A percentile compares a stretch with the other conserved stretches of the same genome.
Conservation (phyloP, 2,888 invertebrate species). For the Polylopha cassiicola region DNA sequence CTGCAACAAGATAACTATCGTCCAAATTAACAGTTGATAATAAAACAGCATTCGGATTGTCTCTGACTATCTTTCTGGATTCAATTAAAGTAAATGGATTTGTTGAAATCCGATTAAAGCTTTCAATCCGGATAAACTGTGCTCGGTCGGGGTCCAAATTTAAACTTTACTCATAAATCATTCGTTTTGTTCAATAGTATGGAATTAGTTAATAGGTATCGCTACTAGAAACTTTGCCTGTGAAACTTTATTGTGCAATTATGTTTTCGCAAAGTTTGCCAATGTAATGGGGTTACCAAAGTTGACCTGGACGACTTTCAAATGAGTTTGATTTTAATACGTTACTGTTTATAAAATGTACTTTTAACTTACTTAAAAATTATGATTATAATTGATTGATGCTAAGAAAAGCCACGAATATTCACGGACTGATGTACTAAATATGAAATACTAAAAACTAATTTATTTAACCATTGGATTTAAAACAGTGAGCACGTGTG, state of each 20-base stretch:
- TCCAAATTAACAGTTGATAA: slow-evolving; percentile 24
- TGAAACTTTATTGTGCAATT: slow-evolving; percentile 8
- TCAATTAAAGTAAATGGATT: slow-evolving; percentile 48
- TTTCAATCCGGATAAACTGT: slow-evolving; percentile 37
- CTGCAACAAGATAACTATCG: neutral
- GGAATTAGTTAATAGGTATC: slow-evolving; percentile 20
- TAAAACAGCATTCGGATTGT: slow-evolving; percentile 31
- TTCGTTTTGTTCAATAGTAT: slow-evolving; percentile 24
- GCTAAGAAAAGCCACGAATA: no score
- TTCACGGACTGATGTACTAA: no score
- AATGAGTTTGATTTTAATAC: neutral
- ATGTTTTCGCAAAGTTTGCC: slow-evolving; percentile 14
- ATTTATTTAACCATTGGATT: no score
- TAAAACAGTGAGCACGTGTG: no score
- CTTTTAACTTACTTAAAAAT: no score
- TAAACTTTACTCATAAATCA: slow-evolving; percentile 34
- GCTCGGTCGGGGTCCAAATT: slow-evolving; percentile 27
- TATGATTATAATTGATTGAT: no score
- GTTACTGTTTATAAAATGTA: slow-evolving; percentile 2
- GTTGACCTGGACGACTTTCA: neutral
- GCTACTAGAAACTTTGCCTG: slow-evolving; percentile 11
- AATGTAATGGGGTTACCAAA: slow-evolving; percentile 4
- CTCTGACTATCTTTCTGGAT: slow-evolving; percentile 33
- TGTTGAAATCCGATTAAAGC: slow-evolving; percentile 41
- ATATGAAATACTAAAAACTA: no score